These are phyloP conservation scores for Netelia fuscicornis DNA, from an alignment of 2,888 invertebrate species.

Conservation along the genomic window DNA sequence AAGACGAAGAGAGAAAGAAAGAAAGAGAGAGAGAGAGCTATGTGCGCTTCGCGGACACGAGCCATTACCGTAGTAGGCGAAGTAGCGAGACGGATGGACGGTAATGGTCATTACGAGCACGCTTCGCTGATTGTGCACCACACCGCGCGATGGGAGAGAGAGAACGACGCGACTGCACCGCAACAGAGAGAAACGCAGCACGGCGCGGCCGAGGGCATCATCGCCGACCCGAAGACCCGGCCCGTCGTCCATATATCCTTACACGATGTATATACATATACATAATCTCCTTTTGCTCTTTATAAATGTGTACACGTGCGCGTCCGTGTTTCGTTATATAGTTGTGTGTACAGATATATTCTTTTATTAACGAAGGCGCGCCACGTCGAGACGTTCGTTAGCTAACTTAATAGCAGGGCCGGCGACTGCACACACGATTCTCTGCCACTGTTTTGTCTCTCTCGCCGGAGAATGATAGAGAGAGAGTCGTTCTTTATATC, in stretches of 20 bases:
- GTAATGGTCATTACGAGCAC: conserved; percentile 85
- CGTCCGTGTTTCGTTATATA: neutral
- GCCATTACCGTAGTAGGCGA: conserved; percentile 82
- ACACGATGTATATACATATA: conserved; percentile 46
- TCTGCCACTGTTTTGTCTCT: conserved; percentile 28
- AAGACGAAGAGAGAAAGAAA: conserved; percentile 47
- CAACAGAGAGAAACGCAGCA: conserved; percentile 32
- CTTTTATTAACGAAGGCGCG: conserved; percentile 81
- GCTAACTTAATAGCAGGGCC: conserved; percentile 79
- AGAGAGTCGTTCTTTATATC: conserved; percentile 52
- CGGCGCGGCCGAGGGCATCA: conserved; percentile 82
- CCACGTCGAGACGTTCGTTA: conserved; percentile 78
- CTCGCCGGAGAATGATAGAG: conserved; percentile 18
- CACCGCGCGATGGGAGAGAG: conserved; percentile 76
- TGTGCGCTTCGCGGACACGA: conserved; percentile 78
- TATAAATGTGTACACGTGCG: conserved; percentile 15
- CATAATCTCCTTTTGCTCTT: neutral
- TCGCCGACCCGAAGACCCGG: conserved; percentile 84
- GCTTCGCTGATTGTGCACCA: conserved; percentile 84
- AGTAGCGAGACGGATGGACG: conserved; percentile 81
- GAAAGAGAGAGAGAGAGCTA: conserved; percentile 47
- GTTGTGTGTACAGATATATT: conserved; percentile 71
- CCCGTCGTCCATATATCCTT: conserved; percentile 69
- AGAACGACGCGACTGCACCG: conserved; percentile 56
- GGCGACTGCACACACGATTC: conserved; percentile 74